Base-by-base conservation (phyloP, 1,140 invertebrate genomes). In the Battus philenor region DNA sequence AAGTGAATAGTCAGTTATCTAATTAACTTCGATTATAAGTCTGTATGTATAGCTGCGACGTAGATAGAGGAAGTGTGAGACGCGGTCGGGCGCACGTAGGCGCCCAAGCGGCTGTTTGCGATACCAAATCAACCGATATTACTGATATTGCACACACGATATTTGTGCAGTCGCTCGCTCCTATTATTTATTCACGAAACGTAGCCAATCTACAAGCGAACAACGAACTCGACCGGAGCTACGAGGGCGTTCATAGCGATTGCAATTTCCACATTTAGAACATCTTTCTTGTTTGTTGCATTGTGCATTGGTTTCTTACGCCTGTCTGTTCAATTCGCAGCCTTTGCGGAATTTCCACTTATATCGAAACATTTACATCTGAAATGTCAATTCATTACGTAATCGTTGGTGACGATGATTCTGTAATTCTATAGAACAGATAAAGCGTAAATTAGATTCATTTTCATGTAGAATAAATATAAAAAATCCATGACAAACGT, bases 21-120 rank as follows among this genome's bases (percentile, higher is more conserved):
- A 39, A 39, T 39, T 24, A 39, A 8, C 36, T 39, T 39, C 20
- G 13, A 15, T 39, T 26, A 26, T 26, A 39, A 10, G 16, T 36
- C 20, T 36, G 20, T 11, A 39, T 24, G 18, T 39, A 39, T 39
- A n/a, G n/a, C n/a, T n/a, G n/a, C n/a, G n/a, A n/a, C n/a, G n/a
- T n/a, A 39, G 36, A 39, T 39, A 24, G 36, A 26, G 10, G 11
- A 13, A 11, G 36, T 24, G 15, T 64, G 76, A 34, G 71, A 81
- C 77, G 74, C 72, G 72, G 61, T 33, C 45, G 51, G 44, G 36
- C 54, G 70, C 77, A 81, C 77, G 77, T 81, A 78, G 77, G 70
- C 77, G 67, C 69, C 65, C 47, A 56, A 53, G 52, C 48, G 32
- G 52, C 49, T 50, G 43, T 15, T 17, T 18, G 48, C 52, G 69